Base-by-base conservation (phyloP, 2,113 vertebrate genomes). In the Opisthocomus hoazin region DNA sequence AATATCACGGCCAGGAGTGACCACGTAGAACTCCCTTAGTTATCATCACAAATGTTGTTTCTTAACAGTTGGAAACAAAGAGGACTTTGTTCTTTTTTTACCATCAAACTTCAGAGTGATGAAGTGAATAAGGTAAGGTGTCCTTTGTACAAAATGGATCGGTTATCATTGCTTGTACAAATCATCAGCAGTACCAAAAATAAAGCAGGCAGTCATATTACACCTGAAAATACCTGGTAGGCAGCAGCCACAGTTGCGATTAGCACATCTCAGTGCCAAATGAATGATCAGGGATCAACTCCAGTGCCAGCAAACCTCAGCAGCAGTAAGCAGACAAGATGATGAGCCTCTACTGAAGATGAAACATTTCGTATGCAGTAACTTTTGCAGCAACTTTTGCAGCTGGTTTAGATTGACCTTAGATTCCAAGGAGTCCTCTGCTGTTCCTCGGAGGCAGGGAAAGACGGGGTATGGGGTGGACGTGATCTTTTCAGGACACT, bases 261-360 rank as follows among this genome's bases (percentile, higher is more conserved):
- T 60, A 93, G 85, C 3, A 0, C 45, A 78, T 84, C 61, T 71
- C 60, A 43, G 43, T 71, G 86, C 69, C 83, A 96, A 93, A 94
- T 87, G 51, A 63, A 84, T 48, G 65, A 92, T 64, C 68, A 75
- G 83, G 73, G 96, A 96, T 81, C 30, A 53, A 45, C 53, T 86
- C 90, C 14, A 95, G 45, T 71, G 78, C 79, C 83, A 96, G 69
- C 21, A 92, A 68, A 30, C 34, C 69, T 39, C 68, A 70, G 60
- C 56, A 90, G 90, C 88, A 95, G 75, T 78, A 89, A 93, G 69
- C 63, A 75, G 73, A 69, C 86, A 88, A 79, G 54, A 94, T 45
- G 64, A 94, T 71, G 53, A 87, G 64, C 48, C 50, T 68, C 54
- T 74, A 3, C 65, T 71, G 50, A 88, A 78, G 57, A 84, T 11